Base-by-base conservation (phyloP, 2,113 vertebrate genomes). In the Charadrius vociferus region DNA sequence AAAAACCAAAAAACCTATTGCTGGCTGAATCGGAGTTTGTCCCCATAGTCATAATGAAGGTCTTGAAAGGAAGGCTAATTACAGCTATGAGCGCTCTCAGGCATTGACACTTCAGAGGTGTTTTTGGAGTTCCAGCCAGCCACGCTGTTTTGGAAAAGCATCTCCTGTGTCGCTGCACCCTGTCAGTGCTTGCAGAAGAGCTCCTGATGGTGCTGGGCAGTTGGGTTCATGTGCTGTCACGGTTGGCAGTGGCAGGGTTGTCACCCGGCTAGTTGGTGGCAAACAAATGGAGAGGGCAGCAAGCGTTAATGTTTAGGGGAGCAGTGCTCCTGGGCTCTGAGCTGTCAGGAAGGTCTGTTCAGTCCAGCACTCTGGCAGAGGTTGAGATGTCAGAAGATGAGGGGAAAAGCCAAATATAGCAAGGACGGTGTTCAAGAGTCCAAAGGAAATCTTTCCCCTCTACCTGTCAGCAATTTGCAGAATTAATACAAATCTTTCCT, bases 121-220 rank as follows among this genome's bases (percentile, higher is more conserved):
- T n/a, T 74, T 63, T 23, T 50, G 32, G 53, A 59, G 21, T 30
- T 14, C 62, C 27, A 66, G 23, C 29, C 18, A 74, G 74, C 11
- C 24, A 30, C 15, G 3, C 2, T 47, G n/a, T 21, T 47, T 30
- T 16, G 26, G 47, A 43, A 53, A 71, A 87, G 17, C 2, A 1
- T 27, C 52, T 81, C 14, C 11, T 27, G 2, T 50, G 52, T 36
- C 8, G 0, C 16, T 88, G 18, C 20, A 53, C 32, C 26, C 43
- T 58, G 21, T 36, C 56, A 47, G 26, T 36, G 52, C 20, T 67
- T 63, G 23, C 49, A 61, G 50, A 58, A 32, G 36, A 39, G 43
- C 10, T 72, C 52, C 20, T 56, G 43, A 17, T 1, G 5, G 19
- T 50, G 30, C 37, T 2, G 2, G 24, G 29, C 2, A 5, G 6